Evolutionary conservation across 2,797 vertebrate species (phyloP).

Genomic region (Gambelia wislizenii): DNA sequence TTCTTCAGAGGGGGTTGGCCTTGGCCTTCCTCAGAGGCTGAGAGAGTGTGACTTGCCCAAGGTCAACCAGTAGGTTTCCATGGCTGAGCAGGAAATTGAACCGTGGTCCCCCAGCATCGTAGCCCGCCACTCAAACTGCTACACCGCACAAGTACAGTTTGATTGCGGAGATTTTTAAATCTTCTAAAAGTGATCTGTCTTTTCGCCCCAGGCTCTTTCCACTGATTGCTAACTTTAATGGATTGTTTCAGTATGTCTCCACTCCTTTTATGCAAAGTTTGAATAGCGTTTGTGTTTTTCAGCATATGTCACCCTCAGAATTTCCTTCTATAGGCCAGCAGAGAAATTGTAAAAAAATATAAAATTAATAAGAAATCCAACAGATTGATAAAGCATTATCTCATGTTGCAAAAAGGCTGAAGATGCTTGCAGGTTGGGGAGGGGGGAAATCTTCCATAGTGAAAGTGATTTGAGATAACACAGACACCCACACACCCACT

Average conservation of each 20-base stretch:
- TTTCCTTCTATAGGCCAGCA: not conserved
- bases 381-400: not conserved
- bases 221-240: not conserved
- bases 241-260: not conserved
- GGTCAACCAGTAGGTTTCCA: not conserved
- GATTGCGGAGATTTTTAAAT: not conserved
- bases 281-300: not conserved
- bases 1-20: too few relatives aligned
- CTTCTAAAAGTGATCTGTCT: not conserved
- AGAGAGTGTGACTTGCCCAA: too few relatives aligned
- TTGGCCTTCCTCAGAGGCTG: too few relatives aligned
- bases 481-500: too few relatives aligned
- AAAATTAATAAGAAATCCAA: not conserved
- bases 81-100: not conserved
- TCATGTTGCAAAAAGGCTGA: not conserved
- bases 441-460: not conserved
- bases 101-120: not conserved
- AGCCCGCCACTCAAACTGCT: not conserved
- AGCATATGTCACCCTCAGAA: not conserved
- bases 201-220: not conserved
- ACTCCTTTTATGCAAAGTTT: not conserved
- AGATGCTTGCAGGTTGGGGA: not conserved
- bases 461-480: constrained; percentile 38
- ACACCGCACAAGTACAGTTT: not conserved
- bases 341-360: not conserved